A percentile compares a stretch with the other conserved stretches of the same genome.
Conservation (phyloP, 2,888 invertebrate genomes). For the Lycia hirtaria region DNA sequence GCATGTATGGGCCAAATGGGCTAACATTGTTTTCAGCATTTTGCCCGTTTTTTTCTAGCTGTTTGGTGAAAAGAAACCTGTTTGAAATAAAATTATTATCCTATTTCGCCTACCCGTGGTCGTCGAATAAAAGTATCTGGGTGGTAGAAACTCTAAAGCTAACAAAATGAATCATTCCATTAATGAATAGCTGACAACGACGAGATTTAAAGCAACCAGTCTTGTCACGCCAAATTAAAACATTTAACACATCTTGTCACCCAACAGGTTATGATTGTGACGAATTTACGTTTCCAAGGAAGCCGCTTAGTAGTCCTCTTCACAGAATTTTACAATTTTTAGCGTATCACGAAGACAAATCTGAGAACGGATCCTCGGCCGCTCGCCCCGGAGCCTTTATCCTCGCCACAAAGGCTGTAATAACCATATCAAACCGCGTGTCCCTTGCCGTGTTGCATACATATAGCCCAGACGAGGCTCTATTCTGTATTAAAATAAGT, state of each 20-base stretch:
- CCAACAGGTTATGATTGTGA: slow-evolving; percentile 70
- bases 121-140: not conserved
- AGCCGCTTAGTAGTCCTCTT: slow-evolving; percentile 61
- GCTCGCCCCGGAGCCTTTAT: slow-evolving; percentile 75
- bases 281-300: slow-evolving; percentile 77
- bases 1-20: too few species aligned
- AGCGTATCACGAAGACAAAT: slow-evolving; percentile 83
- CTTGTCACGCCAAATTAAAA: slow-evolving; percentile 71
- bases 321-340: slow-evolving; percentile 69
- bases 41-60: too few species aligned
- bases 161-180: slow-evolving; percentile 56
- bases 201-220: slow-evolving; percentile 67
- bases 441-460: slow-evolving; percentile 82
- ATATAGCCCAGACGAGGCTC: slow-evolving; percentile 68
- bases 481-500: slow-evolving; percentile 74
- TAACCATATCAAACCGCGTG: slow-evolving; percentile 84
- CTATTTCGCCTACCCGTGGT: not conserved
- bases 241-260: slow-evolving; percentile 55
- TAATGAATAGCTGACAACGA: slow-evolving; percentile 56
- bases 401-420: slow-evolving; percentile 81
- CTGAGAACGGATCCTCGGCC: slow-evolving; percentile 64
- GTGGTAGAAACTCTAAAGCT: slow-evolving; percentile 12
- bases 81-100: not conserved
- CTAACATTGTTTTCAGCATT: too few species aligned
- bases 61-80: not conserved